Base-by-base conservation (phyloP, 2,797 vertebrate genomes). In the Vipera ursinii region DNA sequence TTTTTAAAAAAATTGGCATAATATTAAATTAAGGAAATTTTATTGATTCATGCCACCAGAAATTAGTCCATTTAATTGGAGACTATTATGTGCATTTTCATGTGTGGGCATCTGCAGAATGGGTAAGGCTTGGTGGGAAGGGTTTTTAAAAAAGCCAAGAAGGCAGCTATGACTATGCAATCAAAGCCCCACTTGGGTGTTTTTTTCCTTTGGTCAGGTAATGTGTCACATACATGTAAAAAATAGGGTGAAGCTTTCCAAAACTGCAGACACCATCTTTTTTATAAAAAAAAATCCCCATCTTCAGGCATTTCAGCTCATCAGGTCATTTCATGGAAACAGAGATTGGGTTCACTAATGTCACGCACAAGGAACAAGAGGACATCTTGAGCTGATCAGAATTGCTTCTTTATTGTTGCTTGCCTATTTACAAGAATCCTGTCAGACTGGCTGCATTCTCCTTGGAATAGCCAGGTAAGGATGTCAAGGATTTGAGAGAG, bases 1-100 rank as follows among this genome's bases (percentile, higher is more conserved):
- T 94, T 55, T 10, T 92, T 32, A 1, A 38, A 26, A 93, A 93
- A 93, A 61, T 65, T 94, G 53, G 4, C 60, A 88, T 56, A 94
- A 57, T 56, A 17, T 48, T 91, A 60, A 92, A 93, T 87, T 90
- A 87, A 94, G 59, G 53, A 69, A 32, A 3, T 26, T 94, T 24
- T 94, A 88, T 73, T 93, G 89, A 95, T 95, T 94, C 93, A 60
- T 92, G n/a, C 38, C 88, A 78, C 7, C 24, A 90, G n/a, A 95
- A 94, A 91, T 10, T 82, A 14, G 32, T 28, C 32, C 38, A n/a
- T 65, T 15, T 57, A 65, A 48, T 14, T 87, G 13, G 26, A 26
- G 28, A 59, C 44, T 87, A 22, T 65, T 22, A 59, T 32, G 44
- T 28, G 22, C 13, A 32, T 82, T 78, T 38, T 82, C 7, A 4